phyloP scores from a whole-genome alignment of 2,888 invertebrate genomes.

The Pachliopta kotzebuea region DNA sequence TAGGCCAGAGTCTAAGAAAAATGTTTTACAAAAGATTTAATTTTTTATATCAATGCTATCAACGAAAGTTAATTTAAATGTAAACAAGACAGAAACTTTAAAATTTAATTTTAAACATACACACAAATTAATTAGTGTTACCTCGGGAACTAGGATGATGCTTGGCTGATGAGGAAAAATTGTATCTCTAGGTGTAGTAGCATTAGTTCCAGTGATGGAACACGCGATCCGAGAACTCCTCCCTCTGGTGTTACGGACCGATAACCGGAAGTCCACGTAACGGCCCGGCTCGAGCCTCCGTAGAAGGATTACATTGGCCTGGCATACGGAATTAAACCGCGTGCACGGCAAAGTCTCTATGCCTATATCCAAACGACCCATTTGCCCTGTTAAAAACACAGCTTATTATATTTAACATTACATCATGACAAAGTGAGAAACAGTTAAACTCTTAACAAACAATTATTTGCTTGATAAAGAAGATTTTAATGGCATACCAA shows the following conservation, averaged over 20 bases:
- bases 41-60: too few species aligned
- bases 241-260: conserved; percentile 88
- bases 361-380: conserved; percentile 87
- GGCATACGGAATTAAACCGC: conserved; percentile 92
- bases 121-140: conserved; percentile 53
- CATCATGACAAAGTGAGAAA: too few species aligned
- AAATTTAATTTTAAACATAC: too few species aligned
- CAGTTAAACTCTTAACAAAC: too few species aligned
- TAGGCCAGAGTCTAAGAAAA: background rate
- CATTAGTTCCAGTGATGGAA: conserved; percentile 91
- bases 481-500: conserved; percentile 76
- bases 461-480: too few species aligned
- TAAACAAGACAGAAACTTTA: too few species aligned
- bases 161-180: conserved; percentile 91
- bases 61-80: too few species aligned
- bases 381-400: conserved; percentile 69
- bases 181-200: conserved; percentile 89
- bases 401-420: too few species aligned
- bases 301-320: conserved; percentile 91
- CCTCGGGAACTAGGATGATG: conserved; percentile 86
- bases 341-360: conserved; percentile 92
- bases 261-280: conserved; percentile 89
- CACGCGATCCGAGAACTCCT: conserved; percentile 87
- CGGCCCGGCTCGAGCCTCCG: conserved; percentile 89
- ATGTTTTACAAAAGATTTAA: too few species aligned